Evolutionary conservation across 2,797 vertebrate genomes (phyloP).

Genomic region (Pampus argenteus): DNA sequence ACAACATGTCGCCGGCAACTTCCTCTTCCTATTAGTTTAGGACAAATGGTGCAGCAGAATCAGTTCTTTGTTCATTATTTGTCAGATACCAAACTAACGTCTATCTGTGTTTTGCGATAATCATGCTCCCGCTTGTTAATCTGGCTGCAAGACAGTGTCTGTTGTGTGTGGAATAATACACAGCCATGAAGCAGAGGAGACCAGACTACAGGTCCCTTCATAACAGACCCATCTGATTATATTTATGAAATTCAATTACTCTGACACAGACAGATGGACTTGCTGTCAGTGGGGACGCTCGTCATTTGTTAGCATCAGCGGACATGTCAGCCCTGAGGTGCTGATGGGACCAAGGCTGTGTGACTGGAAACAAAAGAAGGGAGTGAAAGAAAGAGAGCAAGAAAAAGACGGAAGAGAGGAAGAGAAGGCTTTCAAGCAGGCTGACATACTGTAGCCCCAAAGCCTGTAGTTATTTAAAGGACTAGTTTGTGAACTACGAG

Average conservation of each 20-base stretch:
- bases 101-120: conserved; percentile 29
- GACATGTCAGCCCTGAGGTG: conserved; percentile 75
- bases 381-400: conserved; percentile 7
- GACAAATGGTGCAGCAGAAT: conserved; percentile 56
- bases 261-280: conserved; percentile 84
- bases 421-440: conserved; percentile 30
- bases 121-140: conserved; percentile 48
- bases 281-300: conserved; percentile 72
- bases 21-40: conserved; percentile 56
- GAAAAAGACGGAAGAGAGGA: conserved; percentile 20
- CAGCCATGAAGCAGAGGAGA: conserved; percentile 53
- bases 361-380: conserved; percentile 69
- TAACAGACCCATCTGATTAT: conserved; percentile 83
- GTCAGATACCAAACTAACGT: conserved; percentile 39
- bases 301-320: conserved; percentile 81
- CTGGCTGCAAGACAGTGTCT: conserved; percentile 47
- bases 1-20: conserved; percentile 44
- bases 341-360: conserved; percentile 59
- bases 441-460: not conserved
- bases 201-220: conserved; percentile 70
- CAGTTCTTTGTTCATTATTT: conserved; percentile 55
- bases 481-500: not conserved
- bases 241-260: conserved; percentile 87
- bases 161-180: conserved; percentile 56
- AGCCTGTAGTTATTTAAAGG: conserved; percentile 1